Evolutionary conservation across 2,797 vertebrate species (phyloP), one percentile per base, ranked within the genome.

Genomic region (Crypturellus tataupa): DNA sequence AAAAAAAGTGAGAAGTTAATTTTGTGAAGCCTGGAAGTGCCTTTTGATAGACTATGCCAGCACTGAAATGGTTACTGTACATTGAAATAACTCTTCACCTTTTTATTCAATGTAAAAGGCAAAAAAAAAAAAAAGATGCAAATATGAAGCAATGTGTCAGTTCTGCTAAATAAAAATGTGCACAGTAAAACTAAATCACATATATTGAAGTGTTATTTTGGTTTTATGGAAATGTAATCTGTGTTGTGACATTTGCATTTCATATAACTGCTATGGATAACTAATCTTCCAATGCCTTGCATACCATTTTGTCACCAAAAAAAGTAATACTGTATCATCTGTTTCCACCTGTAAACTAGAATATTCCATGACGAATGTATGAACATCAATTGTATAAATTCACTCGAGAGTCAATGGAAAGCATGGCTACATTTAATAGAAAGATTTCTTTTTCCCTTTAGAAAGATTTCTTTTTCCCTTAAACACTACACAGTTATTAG

Each of bases 181-280:
- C 94, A 82, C 94, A 91, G 95, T 95, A 96, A 96, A 97, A 94
- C 94, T 96, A 96, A 96, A 97, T 97, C 96, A 97, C 93, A 96
- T 96, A 96, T 94, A 97, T 94, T 96, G 95, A 95, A 96, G 95
- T 96, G 95, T 96, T 97, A 97, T 96, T 97, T 97, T 96, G 91
- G 91, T 96, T 95, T 97, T 97, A 97, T 96, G 96, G 96, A 97
- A 97, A 97, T 97, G 95, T 97, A 96, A 97, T 97, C 96, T 97
- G 89, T 95, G 96, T 94, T 97, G 96, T 94, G 95, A 96, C 95
- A 97, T 97, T 97, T 97, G 96, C 96, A 97, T 97, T 97, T 97
- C 96, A 96, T 96, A 94, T 96, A 97, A 96, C 95, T 97, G 96
- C 95, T 96, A 85, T 20, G 53, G 96, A 96, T 95, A 97, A 96